Conservation (phyloP, 2,113 vertebrate species). For the Lonchura striata region DNA sequence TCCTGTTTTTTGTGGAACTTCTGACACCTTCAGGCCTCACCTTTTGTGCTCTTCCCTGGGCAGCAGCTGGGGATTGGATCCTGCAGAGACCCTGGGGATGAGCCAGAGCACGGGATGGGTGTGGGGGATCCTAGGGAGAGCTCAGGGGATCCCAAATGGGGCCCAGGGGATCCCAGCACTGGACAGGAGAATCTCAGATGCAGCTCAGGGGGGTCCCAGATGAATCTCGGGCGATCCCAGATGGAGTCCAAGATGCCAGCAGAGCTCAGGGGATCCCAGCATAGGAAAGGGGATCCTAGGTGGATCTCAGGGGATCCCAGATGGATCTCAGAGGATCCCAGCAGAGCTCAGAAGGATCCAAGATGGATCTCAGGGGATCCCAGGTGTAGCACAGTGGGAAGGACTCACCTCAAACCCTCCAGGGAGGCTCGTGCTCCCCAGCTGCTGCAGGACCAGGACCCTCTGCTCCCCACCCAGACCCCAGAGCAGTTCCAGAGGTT, state of each 20-base stretch:
- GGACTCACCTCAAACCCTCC: background rate
- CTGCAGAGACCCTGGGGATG: background rate
- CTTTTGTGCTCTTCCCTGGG: background rate
- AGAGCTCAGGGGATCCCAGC: accelerated
- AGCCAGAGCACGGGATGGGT: accelerated
- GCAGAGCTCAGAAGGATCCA: background rate
- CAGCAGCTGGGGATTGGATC: accelerated
- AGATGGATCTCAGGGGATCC: background rate
- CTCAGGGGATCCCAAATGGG: accelerated
- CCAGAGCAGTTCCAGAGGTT: background rate
- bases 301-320: accelerated
- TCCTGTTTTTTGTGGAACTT: background rate
- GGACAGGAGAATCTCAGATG: too few relatives aligned
- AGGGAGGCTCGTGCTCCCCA: accelerated
- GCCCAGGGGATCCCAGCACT: background rate
- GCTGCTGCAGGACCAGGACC: background rate
- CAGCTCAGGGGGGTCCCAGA: background rate
- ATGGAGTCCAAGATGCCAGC: too few relatives aligned
- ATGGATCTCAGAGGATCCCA: accelerated
- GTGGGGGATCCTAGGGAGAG: accelerated
- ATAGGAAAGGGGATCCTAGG: background rate
- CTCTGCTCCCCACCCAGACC: background rate
- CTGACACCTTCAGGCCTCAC: background rate
- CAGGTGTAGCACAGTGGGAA: accelerated
- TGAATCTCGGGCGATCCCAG: too few relatives aligned